phyloP scores from a whole-genome alignment of 2,113 vertebrate genomes.

The Brachirus orientalis region DNA sequence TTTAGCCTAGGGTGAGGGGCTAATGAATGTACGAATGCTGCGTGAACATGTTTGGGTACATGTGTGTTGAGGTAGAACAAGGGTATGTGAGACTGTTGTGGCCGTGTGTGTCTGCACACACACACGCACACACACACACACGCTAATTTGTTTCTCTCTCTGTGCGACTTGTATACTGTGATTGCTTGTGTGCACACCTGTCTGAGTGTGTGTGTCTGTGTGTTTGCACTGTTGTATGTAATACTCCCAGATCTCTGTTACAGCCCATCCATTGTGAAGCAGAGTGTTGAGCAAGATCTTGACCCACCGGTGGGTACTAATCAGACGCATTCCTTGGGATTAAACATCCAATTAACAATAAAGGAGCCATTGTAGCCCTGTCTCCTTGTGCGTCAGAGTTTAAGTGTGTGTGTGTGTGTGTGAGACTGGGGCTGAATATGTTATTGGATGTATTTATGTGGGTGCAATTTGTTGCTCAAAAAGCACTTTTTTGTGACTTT shows the following conservation, averaged over 20 bases:
- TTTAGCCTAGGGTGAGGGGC: no score
- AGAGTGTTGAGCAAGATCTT: constrained; percentile 80
- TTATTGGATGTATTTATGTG: constrained; percentile 10
- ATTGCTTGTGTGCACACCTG: constrained; percentile 23
- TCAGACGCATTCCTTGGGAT: constrained; percentile 84
- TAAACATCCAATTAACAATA: constrained; percentile 85
- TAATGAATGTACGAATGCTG: constrained; percentile 8
- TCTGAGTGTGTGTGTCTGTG: constrained; percentile 8
- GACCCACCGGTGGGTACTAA: constrained; percentile 73
- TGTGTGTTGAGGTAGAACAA: no score
- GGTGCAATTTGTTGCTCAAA: constrained; percentile 31
- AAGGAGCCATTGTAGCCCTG: constrained; percentile 80
- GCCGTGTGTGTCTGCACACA: no score
- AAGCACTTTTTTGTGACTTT: constrained; percentile 23
- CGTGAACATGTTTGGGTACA: no score
- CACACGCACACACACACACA: constrained; percentile 18
- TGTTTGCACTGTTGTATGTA: constrained; percentile 12
- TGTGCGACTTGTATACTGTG: not conserved
- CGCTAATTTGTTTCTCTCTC: constrained; percentile 15
- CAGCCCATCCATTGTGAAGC: constrained; percentile 77
- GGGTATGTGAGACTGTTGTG: constrained; percentile 21
- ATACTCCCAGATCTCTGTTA: constrained; percentile 63
- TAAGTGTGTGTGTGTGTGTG: constrained; percentile 56
- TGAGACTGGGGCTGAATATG: constrained; percentile 9
- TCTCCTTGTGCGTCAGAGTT: constrained; percentile 77